These are phyloP conservation scores for Stigmatopora argus DNA, from an alignment of 2,113 vertebrate species.

Conservation along the genomic window DNA sequence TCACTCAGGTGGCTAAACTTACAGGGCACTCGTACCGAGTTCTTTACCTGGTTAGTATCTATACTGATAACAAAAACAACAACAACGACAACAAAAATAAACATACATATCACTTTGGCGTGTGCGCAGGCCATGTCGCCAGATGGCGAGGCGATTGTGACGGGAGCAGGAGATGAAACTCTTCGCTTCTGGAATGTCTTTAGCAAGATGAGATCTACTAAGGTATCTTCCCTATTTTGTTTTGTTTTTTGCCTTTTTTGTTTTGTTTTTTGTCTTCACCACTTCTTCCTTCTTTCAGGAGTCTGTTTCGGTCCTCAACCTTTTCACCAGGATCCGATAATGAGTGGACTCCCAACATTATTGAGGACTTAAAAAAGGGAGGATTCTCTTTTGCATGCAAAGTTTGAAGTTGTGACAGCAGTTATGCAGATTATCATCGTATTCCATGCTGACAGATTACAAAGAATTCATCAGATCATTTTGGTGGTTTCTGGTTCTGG, in stretches of 20 bases:
- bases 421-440: slow-evolving; percentile 17
- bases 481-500: slow-evolving; percentile 34
- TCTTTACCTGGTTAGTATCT: slow-evolving; percentile 82
- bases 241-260: background rate
- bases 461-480: slow-evolving; percentile 17
- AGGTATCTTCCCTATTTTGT: slow-evolving; percentile 66
- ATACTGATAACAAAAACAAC: too few relatives aligned
- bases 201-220: slow-evolving; percentile 95
- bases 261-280: background rate
- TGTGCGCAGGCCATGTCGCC: slow-evolving; percentile 89
- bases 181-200: slow-evolving; percentile 98
- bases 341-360: slow-evolving; percentile 11
- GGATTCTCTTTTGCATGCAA: slow-evolving; percentile 28
- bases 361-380: slow-evolving; percentile 13
- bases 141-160: slow-evolving; percentile 97
- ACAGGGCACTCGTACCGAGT: slow-evolving; percentile 95
- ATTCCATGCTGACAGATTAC: background rate
- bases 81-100: too few relatives aligned
- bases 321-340: slow-evolving; percentile 94
- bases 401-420: slow-evolving; percentile 28
- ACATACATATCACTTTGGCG: too few relatives aligned
- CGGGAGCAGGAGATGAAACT: slow-evolving; percentile 93
- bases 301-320: slow-evolving; percentile 87
- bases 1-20: slow-evolving; percentile 96
- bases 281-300: slow-evolving; percentile 67